Evolutionary conservation across 2,113 vertebrate species (phyloP), one percentile per base, ranked within the genome.

Genomic region (Poeciliopsis occidentalis): DNA sequence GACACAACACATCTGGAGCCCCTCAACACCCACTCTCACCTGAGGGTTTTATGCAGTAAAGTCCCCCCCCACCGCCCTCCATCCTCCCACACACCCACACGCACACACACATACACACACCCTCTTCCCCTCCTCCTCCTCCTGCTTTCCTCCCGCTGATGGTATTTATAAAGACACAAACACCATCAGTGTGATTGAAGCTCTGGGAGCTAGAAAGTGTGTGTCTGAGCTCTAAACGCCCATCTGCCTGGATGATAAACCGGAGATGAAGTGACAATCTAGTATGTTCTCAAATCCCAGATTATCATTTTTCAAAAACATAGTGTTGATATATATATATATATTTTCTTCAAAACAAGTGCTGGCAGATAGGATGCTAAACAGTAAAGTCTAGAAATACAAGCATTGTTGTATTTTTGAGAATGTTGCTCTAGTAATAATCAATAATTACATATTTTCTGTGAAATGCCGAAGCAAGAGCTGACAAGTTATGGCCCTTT

Each of bases 1-100:
- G 88, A 79, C 66, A 47, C 77, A 67, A 69, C 83, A 82, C 91
- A 90, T 86, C 85, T 86, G 84, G 81, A 81, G 32, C 73, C 63
- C 73, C 60, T 65, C 70, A 34, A 2, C 74, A 67, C 64, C 17
- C 15, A 47, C 44, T 47, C 44, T 6, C 13, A 47, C 44, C 15
- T 47, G 13, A 47, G 44, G 44, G 44, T 47, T 19, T 47, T 47
- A 47, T 15, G 44, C 44, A 47, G 44, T 19, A 19, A 47, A 47
- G 44, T 37, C 34, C 11, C 39, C 4, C 73, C 66, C 64, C 60
- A 12, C 29, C 29, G 1, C 29, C 3, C 29, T 29, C 29, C 29
- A 29, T n/a, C 39, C 15, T 24, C 17, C 70, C 32, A 8, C 32
- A 34, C 32, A 34, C 8, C 1, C 32, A 34, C 32, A 8, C 32